Conservation (phyloP, 2,888 invertebrate species). For the Cephus nigrinus region DNA sequence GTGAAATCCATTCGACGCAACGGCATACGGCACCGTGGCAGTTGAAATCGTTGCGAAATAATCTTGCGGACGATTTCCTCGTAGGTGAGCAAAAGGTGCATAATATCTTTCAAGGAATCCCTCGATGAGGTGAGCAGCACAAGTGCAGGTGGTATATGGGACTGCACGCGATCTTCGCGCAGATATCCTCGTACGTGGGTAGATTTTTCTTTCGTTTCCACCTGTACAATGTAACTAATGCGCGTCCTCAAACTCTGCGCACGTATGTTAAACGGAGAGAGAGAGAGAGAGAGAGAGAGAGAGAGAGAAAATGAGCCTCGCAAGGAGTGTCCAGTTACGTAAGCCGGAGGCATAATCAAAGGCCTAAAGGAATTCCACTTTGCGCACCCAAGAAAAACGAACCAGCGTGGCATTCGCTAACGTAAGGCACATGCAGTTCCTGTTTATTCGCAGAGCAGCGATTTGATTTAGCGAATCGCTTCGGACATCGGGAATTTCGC, state of each 20-base stretch:
- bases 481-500: not conserved
- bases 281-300: not conserved
- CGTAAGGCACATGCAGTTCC: not conserved
- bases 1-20: not conserved
- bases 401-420: not conserved
- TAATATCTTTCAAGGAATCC: not conserved
- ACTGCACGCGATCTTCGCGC: not conserved
- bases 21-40: not conserved
- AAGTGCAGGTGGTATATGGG: not conserved
- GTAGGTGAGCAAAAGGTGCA: not conserved
- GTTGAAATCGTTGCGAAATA: not conserved
- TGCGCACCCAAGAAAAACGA: slow-evolving; percentile 2
- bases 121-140: not conserved
- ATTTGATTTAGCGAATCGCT: not conserved
- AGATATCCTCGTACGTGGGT: not conserved
- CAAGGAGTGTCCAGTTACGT: slow-evolving; percentile 21
- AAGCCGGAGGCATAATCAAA: slow-evolving; percentile 16
- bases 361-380: slow-evolving; percentile 16
- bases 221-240: not conserved
- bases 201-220: not conserved
- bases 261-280: slow-evolving; percentile 6
- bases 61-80: not conserved
- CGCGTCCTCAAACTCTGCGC: slow-evolving; percentile 14
- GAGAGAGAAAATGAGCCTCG: not conserved
- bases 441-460: not conserved